Percentiles rank a stretch among this genome's conserved stretches.
Conservation (phyloP, 1,140 invertebrate genomes). For the Scaptomyza pallida region DNA sequence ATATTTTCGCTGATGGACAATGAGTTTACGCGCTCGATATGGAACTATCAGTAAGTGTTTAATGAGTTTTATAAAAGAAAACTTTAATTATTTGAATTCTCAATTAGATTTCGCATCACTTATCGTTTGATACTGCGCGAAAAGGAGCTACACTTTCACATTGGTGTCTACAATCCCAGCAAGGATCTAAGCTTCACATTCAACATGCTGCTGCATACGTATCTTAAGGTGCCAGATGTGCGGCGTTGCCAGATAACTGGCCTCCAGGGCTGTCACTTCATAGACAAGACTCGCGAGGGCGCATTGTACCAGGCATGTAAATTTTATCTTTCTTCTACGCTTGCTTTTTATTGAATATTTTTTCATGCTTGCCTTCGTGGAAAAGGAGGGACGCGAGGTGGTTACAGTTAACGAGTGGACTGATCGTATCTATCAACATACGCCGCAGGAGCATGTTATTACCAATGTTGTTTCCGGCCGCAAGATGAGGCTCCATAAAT, state of each 20-base stretch:
- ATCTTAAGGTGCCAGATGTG: conserved; percentile 97
- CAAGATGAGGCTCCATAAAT: conserved; percentile 96
- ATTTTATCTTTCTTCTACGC: not conserved
- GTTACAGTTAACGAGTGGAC: conserved; percentile 96
- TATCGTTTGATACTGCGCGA: conserved; percentile 94
- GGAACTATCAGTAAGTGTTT: conserved; percentile 92
- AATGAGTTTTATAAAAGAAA: not conserved
- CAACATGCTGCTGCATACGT: conserved; percentile 96
- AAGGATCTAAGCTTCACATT: conserved; percentile 96
- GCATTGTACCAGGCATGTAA: conserved; percentile 49
- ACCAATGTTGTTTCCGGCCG: conserved; percentile 95
- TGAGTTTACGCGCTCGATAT: conserved; percentile 96
- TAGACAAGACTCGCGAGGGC: conserved; percentile 91
- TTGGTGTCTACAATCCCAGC: conserved; percentile 95
- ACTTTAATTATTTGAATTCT: not conserved
- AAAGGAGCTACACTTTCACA: conserved; percentile 96
- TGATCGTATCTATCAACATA: conserved; percentile 96
- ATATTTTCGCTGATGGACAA: conserved; percentile 96
- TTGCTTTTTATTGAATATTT: not conserved
- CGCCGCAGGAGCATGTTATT: conserved; percentile 95
- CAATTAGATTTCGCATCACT: conserved; percentile 89
- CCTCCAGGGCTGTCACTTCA: conserved; percentile 94
- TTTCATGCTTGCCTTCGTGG: conserved; percentile 62
- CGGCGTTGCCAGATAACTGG: conserved; percentile 95
- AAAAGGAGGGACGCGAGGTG: conserved; percentile 91